Base-by-base conservation (phyloP, 1,140 invertebrate genomes). In the Scaptomyza montana region DNA sequence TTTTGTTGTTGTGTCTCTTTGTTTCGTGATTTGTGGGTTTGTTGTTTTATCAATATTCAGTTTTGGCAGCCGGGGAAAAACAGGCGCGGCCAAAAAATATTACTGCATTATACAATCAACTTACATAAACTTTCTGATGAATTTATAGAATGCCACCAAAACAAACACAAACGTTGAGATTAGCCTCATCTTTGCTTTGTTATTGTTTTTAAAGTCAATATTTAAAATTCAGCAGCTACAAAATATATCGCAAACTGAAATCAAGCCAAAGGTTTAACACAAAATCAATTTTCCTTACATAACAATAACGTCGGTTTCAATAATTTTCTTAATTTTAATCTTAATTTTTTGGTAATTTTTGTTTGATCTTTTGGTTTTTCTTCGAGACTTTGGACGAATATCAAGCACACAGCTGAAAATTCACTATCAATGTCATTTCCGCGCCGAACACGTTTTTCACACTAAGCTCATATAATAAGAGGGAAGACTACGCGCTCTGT, bases 401-500 rank as follows among this genome's bases (percentile, higher is more conserved):
- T 66, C 50, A 66, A 64, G 65, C 54, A 56, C 70, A 72, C 47
- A 41, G 63, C 53, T 69, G 47, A 73, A 77, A 82, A 87, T 86
- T 86, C 84, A 87, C 82, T 87, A 87, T 86, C 82, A 86, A 86
- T 86, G 82, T 78, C 82, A 87, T 79, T 86, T 87, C 82, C 84
- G 78, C 82, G 74, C 77, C 51, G 78, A 89, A 82, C 82, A 87
- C 82, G 82, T 86, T 86, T 86, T 87, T 69, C 65, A 74, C 78
- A 82, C 75, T 86, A 82, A 85, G 80, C 74, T 71, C 47, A 7
- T 53, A 53, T 66, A 70, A 80, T 67, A 57, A 67, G 64, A 67
- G 49, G 45, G 67, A 13, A 74, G 78, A 75, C 74, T 70, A 64
- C 75, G 50, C 72, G 73, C 62, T 70, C 63, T 57, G 66, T 68